phyloP scores from a whole-genome alignment of 2,888 invertebrate genomes.

The Acheta domesticus region DNA sequence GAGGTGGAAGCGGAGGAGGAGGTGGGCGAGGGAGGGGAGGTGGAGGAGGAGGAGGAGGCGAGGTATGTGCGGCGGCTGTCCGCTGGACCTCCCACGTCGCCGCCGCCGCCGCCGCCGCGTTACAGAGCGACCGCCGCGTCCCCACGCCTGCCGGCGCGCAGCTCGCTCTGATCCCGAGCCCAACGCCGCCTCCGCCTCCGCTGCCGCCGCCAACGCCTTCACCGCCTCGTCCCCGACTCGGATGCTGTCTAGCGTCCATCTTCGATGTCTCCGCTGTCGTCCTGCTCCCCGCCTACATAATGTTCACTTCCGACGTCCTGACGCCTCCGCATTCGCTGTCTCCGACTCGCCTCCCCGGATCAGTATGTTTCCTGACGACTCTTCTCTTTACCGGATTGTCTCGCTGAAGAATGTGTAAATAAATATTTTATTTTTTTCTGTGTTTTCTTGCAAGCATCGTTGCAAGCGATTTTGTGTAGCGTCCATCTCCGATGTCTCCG shows the following conservation, averaged over 20 bases:
- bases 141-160: too few species aligned
- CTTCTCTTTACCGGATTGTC: too few species aligned
- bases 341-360: neutral
- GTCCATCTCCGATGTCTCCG: neutral
- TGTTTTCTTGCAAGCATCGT: too few species aligned
- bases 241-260: neutral
- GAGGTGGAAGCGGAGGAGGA: neutral
- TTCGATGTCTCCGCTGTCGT: neutral
- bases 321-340: neutral
- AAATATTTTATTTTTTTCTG: too few species aligned
- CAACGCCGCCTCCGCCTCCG: neutral
- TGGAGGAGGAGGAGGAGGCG: neutral
- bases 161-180: too few species aligned
- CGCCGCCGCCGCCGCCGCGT: neutral
- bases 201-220: neutral
- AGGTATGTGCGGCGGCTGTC: constrained; percentile 18
- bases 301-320: too few species aligned
- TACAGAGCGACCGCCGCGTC: too few species aligned
- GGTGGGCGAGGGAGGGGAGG: neutral
- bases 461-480: neutral
- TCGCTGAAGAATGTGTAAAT: too few species aligned
- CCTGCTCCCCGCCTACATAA: neutral
- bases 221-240: neutral
- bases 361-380: too few species aligned
- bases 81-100: constrained; percentile 18